Evolutionary conservation across 2,888 invertebrate species (phyloP), one percentile per base, ranked within the genome.

Genomic region (Stegana nigrithorax): DNA sequence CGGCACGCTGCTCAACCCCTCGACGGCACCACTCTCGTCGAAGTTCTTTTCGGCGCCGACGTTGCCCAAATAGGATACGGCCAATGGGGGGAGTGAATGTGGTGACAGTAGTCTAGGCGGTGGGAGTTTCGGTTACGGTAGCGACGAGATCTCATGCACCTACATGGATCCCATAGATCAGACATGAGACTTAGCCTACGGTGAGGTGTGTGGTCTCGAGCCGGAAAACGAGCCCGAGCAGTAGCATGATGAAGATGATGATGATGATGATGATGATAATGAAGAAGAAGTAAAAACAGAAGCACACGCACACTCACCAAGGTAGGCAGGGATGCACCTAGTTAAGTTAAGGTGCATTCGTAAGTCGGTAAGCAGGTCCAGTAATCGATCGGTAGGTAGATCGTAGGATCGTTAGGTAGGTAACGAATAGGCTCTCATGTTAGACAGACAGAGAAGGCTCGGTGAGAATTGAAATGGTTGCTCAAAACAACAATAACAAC

Each of bases 11-110:
- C 68, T 83, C 55, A 84, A 84, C 70, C 83, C 84, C 61, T 83
- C 85, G 69, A 84, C 84, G 65, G 83, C 84, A 71, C 83, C 84
- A 69, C 72, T 83, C 73, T 84, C 85, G 72, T 83, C 84, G 59
- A 84, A 84, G 73, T 84, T 84, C 78, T 84, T 85, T 73, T 82
- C 85, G 69, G 84, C 85, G 67, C 83, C 84, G 65, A 85, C 85
- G 66, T 73, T 84, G 81, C 84, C 82, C 77, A 84, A 84, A 83
- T 84, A 84, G 83, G 81, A 83, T 81, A 78, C 82, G 82, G 82
- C 82, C 81, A 77, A 73, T 71, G 82, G 83, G 78, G 82, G 83
- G 72, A 73, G 74, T 75, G 50, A 50, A 25, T 50, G 39, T 39
- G 25, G 26, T 26, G 14, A 25, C 39, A 53, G 72, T 55, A 39